Base-by-base conservation (phyloP, 1,140 invertebrate species). In the Formica exsecta region DNA sequence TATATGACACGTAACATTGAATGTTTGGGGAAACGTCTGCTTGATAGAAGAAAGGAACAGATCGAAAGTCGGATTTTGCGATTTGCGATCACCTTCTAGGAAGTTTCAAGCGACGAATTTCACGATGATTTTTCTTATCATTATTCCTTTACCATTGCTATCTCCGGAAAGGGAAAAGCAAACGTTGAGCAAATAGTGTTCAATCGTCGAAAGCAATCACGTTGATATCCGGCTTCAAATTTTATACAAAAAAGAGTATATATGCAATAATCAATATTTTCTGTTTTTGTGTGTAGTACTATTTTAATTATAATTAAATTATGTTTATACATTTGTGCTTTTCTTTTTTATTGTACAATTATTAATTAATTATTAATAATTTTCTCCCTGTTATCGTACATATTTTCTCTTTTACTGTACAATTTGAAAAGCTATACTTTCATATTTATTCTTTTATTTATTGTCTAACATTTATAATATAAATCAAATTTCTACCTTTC, bases 81-180 rank as follows among this genome's bases (percentile, higher is more conserved):
- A 76, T 76, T 62, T 62, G 25, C 16, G 38, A 76, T 76, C 4
- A 16, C 25, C 61, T 76, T 38, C 38, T 9, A 76, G 73, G 22
- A 22, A 61, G 54, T 29, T 41, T 61, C 54, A 75, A 61, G 22
- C 73, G 22, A 32, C 22, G 25, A 62, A 62, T 76, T 54, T 22
- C 29, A 25, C 74, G 25, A 38, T 38, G 74, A 76, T 76, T 76
- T 62, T 62, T 36, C 8, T 61, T 32, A 75, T 36, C 16, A 16
- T 41, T 11, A 25, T 62, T 38, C 44, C 41, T 64, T 3, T 13
- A 29, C 7, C 13, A 22, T 29, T 19, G 38, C 32, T 38, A 62
- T 36, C 11, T 2, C 7, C 2, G n/a, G 4, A 25, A 13, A 61
- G 16, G 29, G 16, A 29, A 41, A 76, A 61, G 36, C 8, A 4